A percentile compares a stretch with the other conserved stretches of the same genome.
Evolutionary conservation across 1,140 invertebrate species (phyloP).

Genomic region (Doryteuthis pealeii): DNA sequence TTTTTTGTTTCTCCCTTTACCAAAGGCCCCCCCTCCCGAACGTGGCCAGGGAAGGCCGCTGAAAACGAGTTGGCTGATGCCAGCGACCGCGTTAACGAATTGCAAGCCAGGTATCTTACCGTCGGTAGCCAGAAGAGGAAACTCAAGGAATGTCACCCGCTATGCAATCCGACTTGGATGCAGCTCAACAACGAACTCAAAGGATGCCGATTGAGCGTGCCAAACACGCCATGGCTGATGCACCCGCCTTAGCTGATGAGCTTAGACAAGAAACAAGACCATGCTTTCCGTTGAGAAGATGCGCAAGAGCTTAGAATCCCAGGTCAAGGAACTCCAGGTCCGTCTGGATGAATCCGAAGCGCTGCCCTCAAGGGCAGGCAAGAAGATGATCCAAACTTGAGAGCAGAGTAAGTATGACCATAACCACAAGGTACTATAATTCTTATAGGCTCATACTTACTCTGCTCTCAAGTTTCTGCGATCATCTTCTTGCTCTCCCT

Average conservation of each 20-base stretch:
- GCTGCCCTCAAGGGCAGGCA: conserved; percentile 98
- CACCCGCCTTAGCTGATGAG: conserved; percentile 94
- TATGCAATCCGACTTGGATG: conserved; percentile 71
- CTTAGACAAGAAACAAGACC: conserved; percentile 97
- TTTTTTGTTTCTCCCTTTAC: conserved; percentile 15
- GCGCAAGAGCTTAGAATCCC: conserved; percentile 92
- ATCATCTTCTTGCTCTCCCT: conserved; percentile 92
- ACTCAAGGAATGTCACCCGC: conserved; percentile 92
- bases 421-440: too few relatives aligned
- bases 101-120: conserved; percentile 87
- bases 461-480: conserved; percentile 65
- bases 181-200: conserved; percentile 57
- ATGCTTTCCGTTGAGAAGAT: conserved; percentile 97
- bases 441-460: too few relatives aligned
- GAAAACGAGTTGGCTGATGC: conserved; percentile 95
- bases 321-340: conserved; percentile 95
- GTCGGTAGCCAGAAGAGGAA: conserved; percentile 96
- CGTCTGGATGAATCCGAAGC: conserved; percentile 94
- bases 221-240: conserved; percentile 94
- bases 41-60: conserved; percentile 93
- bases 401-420: conserved; percentile 54
- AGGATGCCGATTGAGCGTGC: conserved; percentile 51
- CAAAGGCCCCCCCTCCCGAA: too few relatives aligned
- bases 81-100: conserved; percentile 95
- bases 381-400: conserved; percentile 72